A percentile compares a stretch with the other conserved stretches of the same genome.
These are phyloP conservation scores for Anoplius nigerrimus DNA, from an alignment of 2,888 invertebrate species.

Conservation along the genomic window DNA sequence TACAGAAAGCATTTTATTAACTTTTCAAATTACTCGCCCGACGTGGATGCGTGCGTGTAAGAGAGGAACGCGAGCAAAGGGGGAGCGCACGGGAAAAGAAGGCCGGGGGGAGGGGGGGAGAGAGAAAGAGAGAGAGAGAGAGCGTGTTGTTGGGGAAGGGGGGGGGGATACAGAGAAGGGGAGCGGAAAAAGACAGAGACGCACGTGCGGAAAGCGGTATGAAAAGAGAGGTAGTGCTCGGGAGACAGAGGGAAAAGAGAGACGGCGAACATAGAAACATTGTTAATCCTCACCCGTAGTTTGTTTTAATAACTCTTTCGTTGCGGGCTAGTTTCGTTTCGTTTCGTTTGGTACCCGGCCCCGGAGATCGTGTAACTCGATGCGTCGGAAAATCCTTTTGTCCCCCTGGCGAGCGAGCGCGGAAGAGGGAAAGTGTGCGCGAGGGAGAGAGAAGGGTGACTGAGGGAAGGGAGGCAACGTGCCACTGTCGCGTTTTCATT, in stretches of 20 bases:
- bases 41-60: too few relatives aligned
- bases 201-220: too few relatives aligned
- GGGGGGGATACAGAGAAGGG: too few relatives aligned
- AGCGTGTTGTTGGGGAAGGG: too few relatives aligned
- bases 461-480: not conserved
- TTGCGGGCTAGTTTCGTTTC: constrained; percentile 33
- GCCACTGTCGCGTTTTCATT: not conserved
- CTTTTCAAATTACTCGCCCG: constrained; percentile 11
- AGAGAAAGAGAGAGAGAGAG: not conserved
- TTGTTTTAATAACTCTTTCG: constrained; percentile 41
- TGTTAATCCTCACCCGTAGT: constrained; percentile 34
- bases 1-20: constrained; percentile 4
- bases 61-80: too few relatives aligned
- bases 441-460: not conserved
- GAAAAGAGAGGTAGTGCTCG: too few relatives aligned
- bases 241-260: too few relatives aligned
- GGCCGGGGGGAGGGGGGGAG: not conserved
- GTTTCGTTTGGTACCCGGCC: constrained; percentile 34
- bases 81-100: not conserved
- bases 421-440: constrained; percentile 11
- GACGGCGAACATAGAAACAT: constrained; percentile 17
- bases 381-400: constrained; percentile 41
- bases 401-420: constrained; percentile 18
- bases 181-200: too few relatives aligned
- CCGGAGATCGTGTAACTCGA: constrained; percentile 39